These are phyloP conservation scores for Euura saliciscinereae DNA, from an alignment of 1,140 invertebrate genomes.

Conservation along the genomic window DNA sequence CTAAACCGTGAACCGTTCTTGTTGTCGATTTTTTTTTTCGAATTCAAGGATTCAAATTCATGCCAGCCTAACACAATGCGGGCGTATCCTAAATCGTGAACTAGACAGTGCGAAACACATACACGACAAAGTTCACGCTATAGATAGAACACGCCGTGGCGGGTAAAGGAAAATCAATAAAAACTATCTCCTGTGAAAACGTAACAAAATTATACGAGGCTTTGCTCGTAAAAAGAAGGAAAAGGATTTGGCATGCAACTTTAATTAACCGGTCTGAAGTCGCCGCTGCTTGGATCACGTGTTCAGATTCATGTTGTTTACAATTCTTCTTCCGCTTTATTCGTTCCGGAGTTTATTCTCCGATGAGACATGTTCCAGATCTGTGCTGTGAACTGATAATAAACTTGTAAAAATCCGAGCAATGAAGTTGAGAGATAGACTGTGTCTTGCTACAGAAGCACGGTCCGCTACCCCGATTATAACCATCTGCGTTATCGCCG, in stretches of 20 bases:
- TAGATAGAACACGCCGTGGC: neutral
- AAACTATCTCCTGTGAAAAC: neutral
- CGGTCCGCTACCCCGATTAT: neutral
- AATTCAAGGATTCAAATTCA: too few relatives aligned
- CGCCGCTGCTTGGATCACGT: too few relatives aligned
- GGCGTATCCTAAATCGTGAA: too few relatives aligned
- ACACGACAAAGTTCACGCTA: neutral
- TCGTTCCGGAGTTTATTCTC: neutral
- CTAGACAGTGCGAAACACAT: neutral
- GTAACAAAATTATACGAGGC: neutral
- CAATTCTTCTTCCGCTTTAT: too few relatives aligned
- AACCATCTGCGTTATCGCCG: neutral
- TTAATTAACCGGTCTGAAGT: too few relatives aligned
- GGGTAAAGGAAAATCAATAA: conserved; percentile 4
- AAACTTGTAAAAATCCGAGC: neutral
- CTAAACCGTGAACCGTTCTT: too few relatives aligned
- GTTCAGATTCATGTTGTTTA: too few relatives aligned
- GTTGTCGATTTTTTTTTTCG: too few relatives aligned
- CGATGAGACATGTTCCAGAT: neutral
- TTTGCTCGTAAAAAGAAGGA: neutral
- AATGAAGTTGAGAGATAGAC: neutral
- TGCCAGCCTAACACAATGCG: too few relatives aligned
- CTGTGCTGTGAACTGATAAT: neutral
- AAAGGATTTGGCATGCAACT: too few relatives aligned
- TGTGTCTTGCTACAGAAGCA: neutral